These are phyloP conservation scores for Haemorhous mexicanus DNA, from an alignment of 2,113 vertebrate species.

Conservation along the genomic window DNA sequence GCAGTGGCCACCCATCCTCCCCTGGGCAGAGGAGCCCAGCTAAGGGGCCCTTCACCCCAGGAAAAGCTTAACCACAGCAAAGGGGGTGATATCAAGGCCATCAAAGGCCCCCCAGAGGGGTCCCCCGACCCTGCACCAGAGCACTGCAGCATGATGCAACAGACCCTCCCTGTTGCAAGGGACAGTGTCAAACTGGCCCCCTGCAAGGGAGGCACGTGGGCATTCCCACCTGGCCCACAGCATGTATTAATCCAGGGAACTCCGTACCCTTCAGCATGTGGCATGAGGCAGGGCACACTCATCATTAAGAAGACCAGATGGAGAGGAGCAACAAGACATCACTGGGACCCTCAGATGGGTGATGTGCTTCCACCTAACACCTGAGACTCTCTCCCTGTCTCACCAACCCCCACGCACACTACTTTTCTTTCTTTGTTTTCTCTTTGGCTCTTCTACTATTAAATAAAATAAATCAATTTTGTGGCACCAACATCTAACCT, in stretches of 20 bases:
- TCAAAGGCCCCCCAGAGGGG: not conserved
- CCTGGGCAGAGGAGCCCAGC: not conserved
- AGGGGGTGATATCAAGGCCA: not conserved
- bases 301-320: not conserved
- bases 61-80: not conserved
- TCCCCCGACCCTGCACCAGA: not conserved
- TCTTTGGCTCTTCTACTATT: not conserved
- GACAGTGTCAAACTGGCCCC: not conserved
- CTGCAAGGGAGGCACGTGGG: not conserved
- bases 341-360: not conserved
- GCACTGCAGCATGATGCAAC: no score
- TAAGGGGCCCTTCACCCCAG: not conserved
- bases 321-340: not conserved
- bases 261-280: no score
- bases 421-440: not conserved
- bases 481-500: not conserved
- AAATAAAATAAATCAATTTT: not conserved
- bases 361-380: no score
- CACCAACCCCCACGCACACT: not conserved
- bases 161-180: not conserved
- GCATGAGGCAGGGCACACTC: not conserved
- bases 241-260: rapidly evolving
- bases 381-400: no score
- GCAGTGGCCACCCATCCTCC: not conserved
- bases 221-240: not conserved